phyloP scores from a whole-genome alignment of 2,888 invertebrate genomes.

The Melinopterus prodromus region DNA sequence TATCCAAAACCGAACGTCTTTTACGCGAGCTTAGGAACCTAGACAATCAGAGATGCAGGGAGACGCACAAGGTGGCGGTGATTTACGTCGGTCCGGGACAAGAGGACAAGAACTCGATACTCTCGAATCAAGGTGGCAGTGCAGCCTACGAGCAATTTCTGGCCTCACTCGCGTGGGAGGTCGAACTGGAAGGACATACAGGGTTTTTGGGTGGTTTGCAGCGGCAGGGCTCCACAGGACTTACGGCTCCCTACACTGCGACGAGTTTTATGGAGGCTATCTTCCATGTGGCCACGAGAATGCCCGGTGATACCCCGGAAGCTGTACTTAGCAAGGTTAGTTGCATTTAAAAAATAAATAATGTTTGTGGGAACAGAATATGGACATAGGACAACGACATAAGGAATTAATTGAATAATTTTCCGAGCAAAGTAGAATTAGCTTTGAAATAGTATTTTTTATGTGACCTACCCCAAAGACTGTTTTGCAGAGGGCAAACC shows the following conservation, averaged over 20 bases:
- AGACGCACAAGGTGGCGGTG: constrained; percentile 93
- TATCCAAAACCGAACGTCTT: constrained; percentile 88
- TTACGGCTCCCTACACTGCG: constrained; percentile 94
- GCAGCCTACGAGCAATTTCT: constrained; percentile 86
- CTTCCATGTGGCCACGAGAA: constrained; percentile 97
- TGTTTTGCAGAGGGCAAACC: no score
- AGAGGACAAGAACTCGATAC: constrained; percentile 94
- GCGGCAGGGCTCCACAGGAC: constrained; percentile 88
- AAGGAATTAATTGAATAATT: no score
- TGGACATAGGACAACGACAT: no score
- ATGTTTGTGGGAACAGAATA: background rate
- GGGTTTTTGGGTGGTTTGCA: constrained; percentile 95
- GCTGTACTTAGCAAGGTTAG: constrained; percentile 84
- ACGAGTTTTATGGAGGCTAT: constrained; percentile 93
- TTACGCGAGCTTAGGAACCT: constrained; percentile 91
- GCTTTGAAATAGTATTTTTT: no score
- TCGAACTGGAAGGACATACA: constrained; percentile 93
- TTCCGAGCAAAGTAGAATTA: no score
- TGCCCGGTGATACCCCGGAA: constrained; percentile 91
- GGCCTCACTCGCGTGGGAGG: constrained; percentile 78
- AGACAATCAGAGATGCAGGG: constrained; percentile 89
- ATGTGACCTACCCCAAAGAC: no score
- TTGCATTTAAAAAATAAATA: background rate
- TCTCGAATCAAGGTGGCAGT: constrained; percentile 91
- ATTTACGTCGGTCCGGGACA: constrained; percentile 98